Base-by-base conservation (phyloP, 2,888 invertebrate species). In the Tachina fera region DNA sequence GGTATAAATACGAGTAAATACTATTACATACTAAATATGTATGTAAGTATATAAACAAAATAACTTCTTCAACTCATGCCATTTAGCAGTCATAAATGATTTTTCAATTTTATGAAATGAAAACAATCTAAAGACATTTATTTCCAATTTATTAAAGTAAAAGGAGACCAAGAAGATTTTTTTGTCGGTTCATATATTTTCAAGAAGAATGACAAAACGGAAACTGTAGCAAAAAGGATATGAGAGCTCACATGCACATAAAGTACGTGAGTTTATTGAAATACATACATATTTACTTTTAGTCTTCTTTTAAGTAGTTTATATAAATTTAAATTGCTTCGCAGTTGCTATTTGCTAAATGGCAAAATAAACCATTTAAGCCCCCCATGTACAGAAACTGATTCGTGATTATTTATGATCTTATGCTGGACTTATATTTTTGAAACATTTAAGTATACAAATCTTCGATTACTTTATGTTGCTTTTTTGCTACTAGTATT, bases 51-150 rank as follows among this genome's bases (percentile, higher is more conserved):
- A 41, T 43, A 75, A 31, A 63, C 43, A 63, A 22, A 45, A 63
- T 31, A 22, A 14, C 11, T 63, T 63, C 41, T 16, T 63, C 8
- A 22, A 31, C 11, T 22, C 19, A 1, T n/a, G 19, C 41, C 14
- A 14, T 16, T 31, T 41, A 43, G 31, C 31, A 60, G 49, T 51
- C 75, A 49, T 70, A 79, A 65, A 51, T 60, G 71, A 72, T 53
- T 79, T 71, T 53, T 31, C 16, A 78, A 70, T 53, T 41, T 58
- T 58, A 41, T 61, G 63, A 79, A 68, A 56, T 39, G 45, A 79
- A 61, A 71, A 47, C 39, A 77, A 49, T 39, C 67, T n/a, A 68
- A 49, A 68, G 14, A 70, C 5, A 43, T 70, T 68, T 56, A 41
- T 60, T 77, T 47, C 5, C 47, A 58, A 58, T 70, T 70, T 60